Conservation (phyloP, 64 coral and sea anemone species). For the Trachythela sp. region DNA sequence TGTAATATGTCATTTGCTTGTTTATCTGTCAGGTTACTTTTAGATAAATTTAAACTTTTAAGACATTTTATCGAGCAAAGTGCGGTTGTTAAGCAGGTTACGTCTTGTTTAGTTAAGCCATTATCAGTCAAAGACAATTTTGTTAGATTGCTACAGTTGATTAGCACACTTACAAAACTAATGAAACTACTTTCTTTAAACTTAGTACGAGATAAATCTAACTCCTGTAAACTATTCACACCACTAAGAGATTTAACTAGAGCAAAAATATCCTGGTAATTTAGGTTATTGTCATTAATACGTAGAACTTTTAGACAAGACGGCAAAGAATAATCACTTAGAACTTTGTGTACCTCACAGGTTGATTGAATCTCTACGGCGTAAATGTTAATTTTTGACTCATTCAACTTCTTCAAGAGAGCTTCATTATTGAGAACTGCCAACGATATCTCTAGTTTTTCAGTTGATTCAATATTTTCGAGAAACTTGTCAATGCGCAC, state of each 20-base stretch:
- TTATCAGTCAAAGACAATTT: background rate
- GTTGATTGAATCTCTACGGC: background rate
- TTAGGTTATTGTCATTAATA: background rate
- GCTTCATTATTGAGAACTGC: background rate
- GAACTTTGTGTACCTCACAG: background rate
- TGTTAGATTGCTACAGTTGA: background rate
- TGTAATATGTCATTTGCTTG: background rate
- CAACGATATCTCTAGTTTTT: background rate
- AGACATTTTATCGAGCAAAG: background rate
- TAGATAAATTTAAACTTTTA: background rate
- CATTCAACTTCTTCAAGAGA: background rate
- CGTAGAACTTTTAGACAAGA: background rate
- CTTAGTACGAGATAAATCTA: background rate
- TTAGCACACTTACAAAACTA: background rate
- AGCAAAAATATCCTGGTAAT: background rate
- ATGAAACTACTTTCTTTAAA: background rate
- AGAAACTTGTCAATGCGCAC: background rate
- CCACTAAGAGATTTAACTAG: background rate
- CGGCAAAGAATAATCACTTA: background rate
- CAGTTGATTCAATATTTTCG: background rate
- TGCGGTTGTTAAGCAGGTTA: background rate
- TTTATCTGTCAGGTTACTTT: background rate
- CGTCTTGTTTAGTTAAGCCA: background rate
- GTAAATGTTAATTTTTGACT: background rate
- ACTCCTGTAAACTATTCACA: background rate